A percentile compares a stretch with the other conserved stretches of the same genome.
Evolutionary conservation across 1,140 invertebrate genomes (phyloP).

Genomic region (Trichonephila inaurata): DNA sequence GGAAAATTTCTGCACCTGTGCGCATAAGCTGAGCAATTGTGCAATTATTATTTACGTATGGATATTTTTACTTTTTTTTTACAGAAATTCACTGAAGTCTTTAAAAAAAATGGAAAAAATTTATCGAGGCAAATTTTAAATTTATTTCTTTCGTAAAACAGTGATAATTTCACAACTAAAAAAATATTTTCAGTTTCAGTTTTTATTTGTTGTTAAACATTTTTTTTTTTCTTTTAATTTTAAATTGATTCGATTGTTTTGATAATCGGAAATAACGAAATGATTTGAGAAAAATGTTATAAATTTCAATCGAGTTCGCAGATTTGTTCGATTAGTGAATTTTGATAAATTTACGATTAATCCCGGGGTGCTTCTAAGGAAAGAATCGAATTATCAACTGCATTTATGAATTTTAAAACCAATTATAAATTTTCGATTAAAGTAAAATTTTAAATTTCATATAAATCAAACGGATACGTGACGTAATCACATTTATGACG

Average conservation of each 20-base stretch:
- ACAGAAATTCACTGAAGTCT: not conserved
- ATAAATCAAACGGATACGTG: not conserved
- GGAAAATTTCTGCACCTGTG: not conserved
- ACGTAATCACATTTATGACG: not conserved
- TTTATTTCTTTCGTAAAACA: not conserved
- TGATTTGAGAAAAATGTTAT: too few species aligned
- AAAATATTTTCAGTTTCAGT: not conserved
- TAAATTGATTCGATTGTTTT: not conserved
- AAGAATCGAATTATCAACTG: not conserved
- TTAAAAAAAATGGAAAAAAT: not conserved
- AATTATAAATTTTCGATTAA: not conserved
- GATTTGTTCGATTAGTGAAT: not conserved
- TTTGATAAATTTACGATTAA: not conserved
- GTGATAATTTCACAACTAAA: not conserved
- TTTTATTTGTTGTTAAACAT: not conserved
- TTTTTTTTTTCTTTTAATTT: too few species aligned
- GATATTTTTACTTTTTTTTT: not conserved
- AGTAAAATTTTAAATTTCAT: not conserved
- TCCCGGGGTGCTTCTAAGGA: not conserved
- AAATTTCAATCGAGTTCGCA: not conserved
- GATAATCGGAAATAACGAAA: not conserved
- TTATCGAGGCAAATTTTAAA: not conserved
- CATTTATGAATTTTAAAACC: not conserved
- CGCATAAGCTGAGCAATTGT: not conserved
- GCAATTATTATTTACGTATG: not conserved